A percentile compares a stretch with the other conserved stretches of the same genome.
phyloP scores from a whole-genome alignment of 2,797 vertebrate species.

The Melanotaenia nigrans region DNA sequence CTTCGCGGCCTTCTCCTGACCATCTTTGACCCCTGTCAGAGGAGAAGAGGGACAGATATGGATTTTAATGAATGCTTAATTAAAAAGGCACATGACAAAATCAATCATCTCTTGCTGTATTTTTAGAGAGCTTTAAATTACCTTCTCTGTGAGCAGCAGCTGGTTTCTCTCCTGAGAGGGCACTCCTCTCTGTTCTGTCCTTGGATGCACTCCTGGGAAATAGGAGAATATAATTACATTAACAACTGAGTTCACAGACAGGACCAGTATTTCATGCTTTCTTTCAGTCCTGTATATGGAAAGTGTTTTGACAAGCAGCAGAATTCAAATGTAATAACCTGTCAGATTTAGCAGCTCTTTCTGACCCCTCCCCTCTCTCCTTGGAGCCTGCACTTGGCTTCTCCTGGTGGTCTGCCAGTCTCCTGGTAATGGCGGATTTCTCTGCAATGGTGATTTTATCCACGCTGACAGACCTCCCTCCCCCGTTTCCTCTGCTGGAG shows the following conservation, averaged over 20 bases:
- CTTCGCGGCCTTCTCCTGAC: slow-evolving; percentile 42
- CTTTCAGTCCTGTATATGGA: slow-evolving; percentile 12
- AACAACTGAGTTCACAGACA: slow-evolving; percentile 56
- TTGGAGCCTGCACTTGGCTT: slow-evolving; percentile 59
- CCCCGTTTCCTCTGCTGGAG: slow-evolving; percentile 38
- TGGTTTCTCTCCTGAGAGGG: slow-evolving; percentile 70
- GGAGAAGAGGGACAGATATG: not conserved
- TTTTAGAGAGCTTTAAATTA: slow-evolving; percentile 52
- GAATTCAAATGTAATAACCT: slow-evolving; percentile 54
- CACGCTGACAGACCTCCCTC: slow-evolving; percentile 70
- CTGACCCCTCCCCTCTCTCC: slow-evolving; percentile 57
- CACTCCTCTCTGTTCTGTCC: slow-evolving; percentile 69
- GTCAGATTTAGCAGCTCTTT: slow-evolving; percentile 59
- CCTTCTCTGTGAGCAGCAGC: slow-evolving; percentile 72
- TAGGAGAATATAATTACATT: slow-evolving; percentile 59
- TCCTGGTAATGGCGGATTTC: slow-evolving; percentile 60
- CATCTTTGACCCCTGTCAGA: slow-evolving; percentile 55
- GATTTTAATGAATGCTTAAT: slow-evolving; percentile 44
- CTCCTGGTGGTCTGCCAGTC: slow-evolving; percentile 55
- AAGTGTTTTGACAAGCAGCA: slow-evolving; percentile 9
- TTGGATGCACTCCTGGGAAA: slow-evolving; percentile 72
- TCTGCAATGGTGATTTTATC: slow-evolving; percentile 79
- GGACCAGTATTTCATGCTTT: not conserved
- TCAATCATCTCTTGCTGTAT: slow-evolving; percentile 21
- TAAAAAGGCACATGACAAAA: slow-evolving; percentile 36